Conservation (phyloP, 2,888 invertebrate genomes). For the Drosophila emarginata region DNA sequence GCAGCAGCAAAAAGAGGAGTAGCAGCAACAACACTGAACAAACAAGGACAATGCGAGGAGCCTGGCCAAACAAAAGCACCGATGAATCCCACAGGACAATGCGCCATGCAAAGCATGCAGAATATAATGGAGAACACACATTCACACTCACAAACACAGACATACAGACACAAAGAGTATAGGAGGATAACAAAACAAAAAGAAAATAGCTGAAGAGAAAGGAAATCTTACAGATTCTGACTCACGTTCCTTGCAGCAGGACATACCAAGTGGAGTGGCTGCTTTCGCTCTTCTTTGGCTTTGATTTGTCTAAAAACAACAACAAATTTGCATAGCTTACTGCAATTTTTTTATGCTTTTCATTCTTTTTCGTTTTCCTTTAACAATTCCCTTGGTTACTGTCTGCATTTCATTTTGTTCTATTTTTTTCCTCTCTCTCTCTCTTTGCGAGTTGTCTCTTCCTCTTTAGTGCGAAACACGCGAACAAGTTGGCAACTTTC, state of each 20-base stretch:
- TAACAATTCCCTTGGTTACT: slow-evolving; percentile 46
- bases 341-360: slow-evolving; percentile 44
- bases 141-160: background rate
- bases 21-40: slow-evolving; percentile 35
- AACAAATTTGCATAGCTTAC: slow-evolving; percentile 69
- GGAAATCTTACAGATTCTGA: slow-evolving; percentile 49
- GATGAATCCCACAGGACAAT: slow-evolving; percentile 58
- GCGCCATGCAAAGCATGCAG: slow-evolving; percentile 66
- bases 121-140: slow-evolving; percentile 53
- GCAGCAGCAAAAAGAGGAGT: slow-evolving; percentile 22
- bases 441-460: slow-evolving; percentile 1
- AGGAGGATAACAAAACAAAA: slow-evolving; percentile 18
- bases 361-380: slow-evolving; percentile 20
- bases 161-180: slow-evolving; percentile 12
- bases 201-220: slow-evolving; percentile 11
- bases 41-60: slow-evolving; percentile 41
- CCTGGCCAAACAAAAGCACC: slow-evolving; percentile 50
- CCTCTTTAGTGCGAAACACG: slow-evolving; percentile 35
- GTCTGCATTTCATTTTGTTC: slow-evolving; percentile 41
- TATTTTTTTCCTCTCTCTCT: slow-evolving; percentile 27
- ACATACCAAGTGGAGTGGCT: slow-evolving; percentile 49
- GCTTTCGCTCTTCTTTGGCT: slow-evolving; percentile 53
- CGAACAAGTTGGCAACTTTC: slow-evolving; percentile 65
- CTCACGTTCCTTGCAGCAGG: slow-evolving; percentile 66
- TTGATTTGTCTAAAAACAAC: slow-evolving; percentile 64